A percentile compares a stretch with the other conserved stretches of the same genome.
These are phyloP conservation scores for Corythoichthys haematopterus DNA, from an alignment of 2,113 vertebrate genomes.

Conservation along the genomic window DNA sequence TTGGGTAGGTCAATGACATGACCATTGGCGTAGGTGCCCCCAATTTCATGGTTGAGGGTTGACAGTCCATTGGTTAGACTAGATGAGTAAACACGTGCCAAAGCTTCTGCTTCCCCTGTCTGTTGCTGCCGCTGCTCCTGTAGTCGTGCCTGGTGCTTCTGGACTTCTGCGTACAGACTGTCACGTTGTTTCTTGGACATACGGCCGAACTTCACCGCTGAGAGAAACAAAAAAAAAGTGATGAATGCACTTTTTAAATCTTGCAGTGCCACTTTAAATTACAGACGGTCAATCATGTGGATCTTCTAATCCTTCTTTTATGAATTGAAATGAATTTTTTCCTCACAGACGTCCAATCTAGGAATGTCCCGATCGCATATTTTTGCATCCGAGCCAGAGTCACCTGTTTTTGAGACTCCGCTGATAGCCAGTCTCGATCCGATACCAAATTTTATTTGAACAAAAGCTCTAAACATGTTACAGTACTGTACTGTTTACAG, in stretches of 20 bases:
- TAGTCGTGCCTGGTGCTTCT: slow-evolving; percentile 94
- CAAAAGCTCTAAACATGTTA: too few relatives aligned
- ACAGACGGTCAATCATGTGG: too few relatives aligned
- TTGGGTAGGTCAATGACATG: slow-evolving; percentile 92
- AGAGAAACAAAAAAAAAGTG: neutral
- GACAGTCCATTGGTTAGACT: slow-evolving; percentile 86
- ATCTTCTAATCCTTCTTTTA: too few relatives aligned
- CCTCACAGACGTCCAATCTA: too few relatives aligned
- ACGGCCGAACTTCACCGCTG: slow-evolving; percentile 97
- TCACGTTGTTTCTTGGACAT: slow-evolving; percentile 99
- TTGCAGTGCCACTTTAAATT: neutral
- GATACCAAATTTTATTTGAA: too few relatives aligned
- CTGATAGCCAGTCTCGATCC: too few relatives aligned
- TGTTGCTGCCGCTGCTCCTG: slow-evolving; percentile 94
- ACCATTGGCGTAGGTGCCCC: slow-evolving; percentile 86
- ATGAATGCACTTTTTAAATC: neutral
- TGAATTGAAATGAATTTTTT: too few relatives aligned
- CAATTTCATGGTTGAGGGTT: slow-evolving; percentile 83
- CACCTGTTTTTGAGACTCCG: too few relatives aligned
- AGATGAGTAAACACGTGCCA: slow-evolving; percentile 87
- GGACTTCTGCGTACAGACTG: slow-evolving; percentile 95
- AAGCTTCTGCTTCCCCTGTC: slow-evolving; percentile 88
- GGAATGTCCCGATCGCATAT: too few relatives aligned
- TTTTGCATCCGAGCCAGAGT: too few relatives aligned
- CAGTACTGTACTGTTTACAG: too few relatives aligned